Evolutionary conservation across 2,888 invertebrate genomes (phyloP).

Genomic region (Acanthosepion pharaonis): DNA sequence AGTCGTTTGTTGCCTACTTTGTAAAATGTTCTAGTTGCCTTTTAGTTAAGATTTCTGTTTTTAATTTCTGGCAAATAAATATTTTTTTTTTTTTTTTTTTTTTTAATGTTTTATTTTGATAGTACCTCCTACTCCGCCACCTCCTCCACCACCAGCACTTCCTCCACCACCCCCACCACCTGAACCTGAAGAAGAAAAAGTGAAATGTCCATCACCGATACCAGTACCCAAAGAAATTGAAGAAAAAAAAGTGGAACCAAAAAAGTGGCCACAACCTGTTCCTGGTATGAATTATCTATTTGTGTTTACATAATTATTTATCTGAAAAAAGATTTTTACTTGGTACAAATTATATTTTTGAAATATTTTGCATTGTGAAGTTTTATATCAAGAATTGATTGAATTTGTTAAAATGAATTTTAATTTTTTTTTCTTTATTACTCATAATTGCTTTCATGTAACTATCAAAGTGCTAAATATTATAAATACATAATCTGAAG

Average conservation of each 20-base stretch:
- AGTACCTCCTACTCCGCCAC: conserved; percentile 68
- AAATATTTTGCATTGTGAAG: too few relatives aligned
- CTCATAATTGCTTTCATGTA: too few relatives aligned
- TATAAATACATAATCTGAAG: too few relatives aligned
- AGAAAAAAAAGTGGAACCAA: conserved; percentile 41
- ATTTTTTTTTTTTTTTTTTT: neutral
- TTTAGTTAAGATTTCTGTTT: neutral
- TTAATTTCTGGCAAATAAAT: neutral
- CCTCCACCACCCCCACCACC: conserved; percentile 55
- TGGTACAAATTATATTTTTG: too few relatives aligned
- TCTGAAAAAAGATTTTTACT: neutral
- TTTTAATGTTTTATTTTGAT: conserved; percentile 51
- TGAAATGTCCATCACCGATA: conserved; percentile 47
- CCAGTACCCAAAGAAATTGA: conserved; percentile 50
- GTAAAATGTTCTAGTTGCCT: neutral
- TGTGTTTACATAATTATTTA: neutral
- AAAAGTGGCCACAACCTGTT: conserved; percentile 44
- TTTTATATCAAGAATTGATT: too few relatives aligned
- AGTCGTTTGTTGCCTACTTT: neutral
- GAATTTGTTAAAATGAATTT: neutral
- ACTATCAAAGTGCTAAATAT: too few relatives aligned
- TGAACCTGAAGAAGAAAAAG: conserved; percentile 53
- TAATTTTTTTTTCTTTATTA: neutral
- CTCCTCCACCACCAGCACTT: conserved; percentile 57
- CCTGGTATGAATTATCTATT: conserved; percentile 54